Evolutionary conservation across 2,888 invertebrate species (phyloP), one percentile per base, ranked within the genome.

Genomic region (Ormyrus labotus): DNA sequence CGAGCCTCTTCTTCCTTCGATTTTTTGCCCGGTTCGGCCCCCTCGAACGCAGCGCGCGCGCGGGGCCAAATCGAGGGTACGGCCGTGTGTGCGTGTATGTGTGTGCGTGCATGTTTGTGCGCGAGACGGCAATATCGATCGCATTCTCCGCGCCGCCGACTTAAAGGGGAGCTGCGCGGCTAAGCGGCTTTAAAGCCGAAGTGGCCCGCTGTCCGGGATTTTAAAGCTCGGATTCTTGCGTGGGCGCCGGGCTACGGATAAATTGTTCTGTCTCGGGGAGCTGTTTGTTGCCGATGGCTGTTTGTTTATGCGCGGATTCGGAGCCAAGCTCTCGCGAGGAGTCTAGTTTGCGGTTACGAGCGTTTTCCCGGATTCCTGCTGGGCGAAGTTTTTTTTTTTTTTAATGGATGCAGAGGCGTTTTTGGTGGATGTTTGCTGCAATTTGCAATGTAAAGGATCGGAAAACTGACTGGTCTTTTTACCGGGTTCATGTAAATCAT

Each of bases 71-170:
- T 80, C 65, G 75, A 80, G 75, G 71, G 61, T 75, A 75, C 34
- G 8, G 45, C 72, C 72, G 19, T 19, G 19, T 19, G 19, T 19
- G 51, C 78, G 82, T 80, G 82, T 69, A 69, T 19, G 19, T 19
- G 19, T 19, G 81, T 34, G 34, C 34, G 68, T 80, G 82, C 71
- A 69, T 4, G 34, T 4, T 4, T 34, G 82, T 80, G 77, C 73
- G 69, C 84, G 83, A 85, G 85, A 85, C 84, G 83, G 82, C 83
- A 82, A 82, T 84, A 85, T 85, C 84, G 85, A 85, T 84, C 84
- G 83, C 81, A 53, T n/a, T 68, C 64, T 50, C 51, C 47, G 65
- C 76, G 8, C 8, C 45, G 68, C 75, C 68, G 81, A 77, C 71
- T 85, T 85, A 84, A 85, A 85, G 85, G 70, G 67, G 83, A 84